Evolutionary conservation across 2,113 vertebrate species (phyloP), one percentile per base, ranked within the genome.

Genomic region (Maccullochella peelii): DNA sequence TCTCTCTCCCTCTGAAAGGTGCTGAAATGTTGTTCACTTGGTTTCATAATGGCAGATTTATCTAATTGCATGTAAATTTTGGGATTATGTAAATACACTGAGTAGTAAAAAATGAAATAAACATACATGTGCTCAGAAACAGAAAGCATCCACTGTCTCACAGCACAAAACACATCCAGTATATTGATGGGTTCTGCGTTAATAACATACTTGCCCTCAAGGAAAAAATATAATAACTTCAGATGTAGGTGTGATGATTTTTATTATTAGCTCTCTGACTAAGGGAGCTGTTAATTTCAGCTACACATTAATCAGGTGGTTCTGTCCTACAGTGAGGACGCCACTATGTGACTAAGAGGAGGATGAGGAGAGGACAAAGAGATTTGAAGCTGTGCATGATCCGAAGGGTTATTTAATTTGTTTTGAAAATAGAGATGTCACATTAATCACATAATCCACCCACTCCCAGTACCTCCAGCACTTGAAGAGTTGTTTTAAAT

Each of bases 241-340:
- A 33, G 62, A 62, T 72, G 49, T 69, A 84, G 82, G 77, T 87
- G 68, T 58, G 70, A 73, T 80, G 47, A 62, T 79, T 85, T 42
- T 70, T 59, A 70, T 87, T 79, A 85, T 88, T 81, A 78, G 76
- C 58, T 67, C 55, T 70, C 77, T 67, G 62, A 79, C 40, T 76
- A 70, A 66, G 20, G 57, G 65, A 89, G 68, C 44, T 85, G n/a
- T 83, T 88, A 12, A 79, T 85, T 84, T 75, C 59, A 77, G 80
- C 84, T 12, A 2, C 40, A 61, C 77, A 85, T 91, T 83, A 83
- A 88, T 87, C 80, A 83, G 87, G 57, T 54, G 33, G 27, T 59
- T 49, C 73, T 79, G 80, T 61, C 54, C 20, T 14, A 25, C 30
- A 42, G 63, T 20, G 33, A 67, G 47, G 62, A 70, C 62, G 38